Conservation (phyloP, 2,113 vertebrate species). For the Calyptomena viridis region DNA sequence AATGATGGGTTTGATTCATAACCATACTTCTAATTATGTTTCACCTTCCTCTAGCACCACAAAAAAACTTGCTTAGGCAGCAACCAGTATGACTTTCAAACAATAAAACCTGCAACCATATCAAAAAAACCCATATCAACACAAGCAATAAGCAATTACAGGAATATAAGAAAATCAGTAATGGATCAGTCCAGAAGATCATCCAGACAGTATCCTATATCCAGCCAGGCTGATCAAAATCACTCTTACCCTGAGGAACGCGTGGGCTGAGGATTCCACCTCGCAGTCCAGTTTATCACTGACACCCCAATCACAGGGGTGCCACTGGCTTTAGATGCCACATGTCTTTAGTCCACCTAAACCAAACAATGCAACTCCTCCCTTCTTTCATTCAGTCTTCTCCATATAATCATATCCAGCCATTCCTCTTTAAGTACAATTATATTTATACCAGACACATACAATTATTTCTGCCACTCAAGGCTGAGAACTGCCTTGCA, state of each 20-base stretch:
- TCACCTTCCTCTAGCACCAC: neutral
- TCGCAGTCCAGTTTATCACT: neutral
- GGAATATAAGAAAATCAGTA: neutral
- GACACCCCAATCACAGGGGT: neutral
- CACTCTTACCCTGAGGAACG: neutral
- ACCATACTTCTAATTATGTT: neutral
- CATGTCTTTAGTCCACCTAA: neutral
- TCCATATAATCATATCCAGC: neutral
- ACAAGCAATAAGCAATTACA: neutral
- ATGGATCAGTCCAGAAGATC: neutral
- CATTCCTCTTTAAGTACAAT: neutral
- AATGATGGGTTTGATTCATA: neutral
- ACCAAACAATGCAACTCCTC: neutral
- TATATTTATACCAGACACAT: neutral
- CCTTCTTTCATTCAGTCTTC: neutral
- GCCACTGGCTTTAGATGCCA: neutral
- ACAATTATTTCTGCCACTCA: neutral
- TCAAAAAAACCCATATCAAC: neutral
- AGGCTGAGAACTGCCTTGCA: neutral
- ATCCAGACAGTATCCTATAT: neutral
- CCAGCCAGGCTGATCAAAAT: neutral
- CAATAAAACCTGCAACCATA: neutral
- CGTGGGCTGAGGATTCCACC: rapidly evolving
- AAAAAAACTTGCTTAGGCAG: neutral
- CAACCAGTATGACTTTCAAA: neutral